Base-by-base conservation (phyloP, 2,888 invertebrate species). In the Diaprepes abbreviatus region DNA sequence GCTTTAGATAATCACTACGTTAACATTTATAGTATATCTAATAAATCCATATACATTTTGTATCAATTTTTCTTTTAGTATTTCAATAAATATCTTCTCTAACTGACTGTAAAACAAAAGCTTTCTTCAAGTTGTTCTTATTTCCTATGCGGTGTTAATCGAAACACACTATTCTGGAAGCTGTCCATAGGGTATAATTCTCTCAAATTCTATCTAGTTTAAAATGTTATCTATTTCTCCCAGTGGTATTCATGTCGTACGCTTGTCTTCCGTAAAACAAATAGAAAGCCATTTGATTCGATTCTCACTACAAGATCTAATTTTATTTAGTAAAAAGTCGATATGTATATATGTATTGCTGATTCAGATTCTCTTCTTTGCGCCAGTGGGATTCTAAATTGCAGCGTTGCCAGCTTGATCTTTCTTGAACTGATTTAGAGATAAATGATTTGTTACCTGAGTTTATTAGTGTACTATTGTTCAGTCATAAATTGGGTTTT, bases 211-310 rank as follows among this genome's bases (percentile, higher is more conserved):
- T 52, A 38, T 66, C 66, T 59, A 66, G 59, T 66, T 52, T 66
- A 66, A 66, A 66, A 66, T 38, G 66, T 66, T 66, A 58, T 66
- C 66, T 66, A 66, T 66, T 31, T 50, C 33, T 66, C 66, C 59
- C 66, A 33, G 52, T 24, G 43, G 66, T 59, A 38, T 52, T 59
- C 66, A 66, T 59, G 66, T 66, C 52, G 52, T 28, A 66, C 12
- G 52, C 66, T 52, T 59, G 66, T 66, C 66, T 66, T 59, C 21
- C 52, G 31, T 59, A 36, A 66, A 66, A 59, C 50, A 58, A 66
- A 66, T 59, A 52, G 59, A 40, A 59, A 66, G 31, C 57, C 50
- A 66, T 66, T 66, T 48, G 9, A 66, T 57, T 59, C 50, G 36
- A 66, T 55, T 66, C 52, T 40, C 66, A 57, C 48, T 65, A 48